A percentile compares a stretch with the other conserved stretches of the same genome.
Conservation (phyloP, 35 echinoderm and acorn worm species). For the Acanthaster planci region DNA sequence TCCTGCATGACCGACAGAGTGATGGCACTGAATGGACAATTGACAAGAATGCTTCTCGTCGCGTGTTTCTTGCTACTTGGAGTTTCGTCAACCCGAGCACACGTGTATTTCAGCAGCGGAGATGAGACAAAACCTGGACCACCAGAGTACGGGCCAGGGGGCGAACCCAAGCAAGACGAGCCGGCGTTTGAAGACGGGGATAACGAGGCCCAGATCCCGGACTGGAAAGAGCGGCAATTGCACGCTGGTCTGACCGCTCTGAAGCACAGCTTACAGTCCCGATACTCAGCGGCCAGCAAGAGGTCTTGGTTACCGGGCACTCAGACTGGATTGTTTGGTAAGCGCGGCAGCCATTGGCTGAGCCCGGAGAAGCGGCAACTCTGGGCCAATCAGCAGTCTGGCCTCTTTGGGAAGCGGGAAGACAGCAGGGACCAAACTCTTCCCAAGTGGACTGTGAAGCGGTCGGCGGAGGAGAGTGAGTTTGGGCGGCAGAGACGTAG, state of each 20-base stretch:
- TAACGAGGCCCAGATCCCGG: not conserved
- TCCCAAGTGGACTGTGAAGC: not conserved
- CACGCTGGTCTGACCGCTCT: not conserved
- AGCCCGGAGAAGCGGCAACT: not conserved
- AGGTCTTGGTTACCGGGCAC: not conserved
- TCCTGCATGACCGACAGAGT: no score
- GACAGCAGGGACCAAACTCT: not conserved
- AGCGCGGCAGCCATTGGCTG: not conserved
- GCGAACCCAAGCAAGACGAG: not conserved
- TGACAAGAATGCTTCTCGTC: not conserved
- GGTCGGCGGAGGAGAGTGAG: not conserved
- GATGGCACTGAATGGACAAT: not conserved
- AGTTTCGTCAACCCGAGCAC: not conserved
- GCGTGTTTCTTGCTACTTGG: not conserved
- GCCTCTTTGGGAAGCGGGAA: not conserved
- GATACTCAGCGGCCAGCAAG: not conserved
- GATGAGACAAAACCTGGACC: not conserved
- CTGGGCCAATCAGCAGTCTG: conserved; percentile 6
- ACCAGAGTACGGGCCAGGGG: not conserved
- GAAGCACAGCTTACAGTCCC: not conserved
- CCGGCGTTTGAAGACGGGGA: not conserved
- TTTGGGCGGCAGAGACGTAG: not conserved
- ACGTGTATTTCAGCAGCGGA: conserved; percentile 7
- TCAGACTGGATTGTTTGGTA: not conserved
- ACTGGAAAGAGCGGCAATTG: not conserved